Evolutionary conservation across 1,140 invertebrate species (phyloP), one percentile per base, ranked within the genome.

Genomic region (Patella vulgata): DNA sequence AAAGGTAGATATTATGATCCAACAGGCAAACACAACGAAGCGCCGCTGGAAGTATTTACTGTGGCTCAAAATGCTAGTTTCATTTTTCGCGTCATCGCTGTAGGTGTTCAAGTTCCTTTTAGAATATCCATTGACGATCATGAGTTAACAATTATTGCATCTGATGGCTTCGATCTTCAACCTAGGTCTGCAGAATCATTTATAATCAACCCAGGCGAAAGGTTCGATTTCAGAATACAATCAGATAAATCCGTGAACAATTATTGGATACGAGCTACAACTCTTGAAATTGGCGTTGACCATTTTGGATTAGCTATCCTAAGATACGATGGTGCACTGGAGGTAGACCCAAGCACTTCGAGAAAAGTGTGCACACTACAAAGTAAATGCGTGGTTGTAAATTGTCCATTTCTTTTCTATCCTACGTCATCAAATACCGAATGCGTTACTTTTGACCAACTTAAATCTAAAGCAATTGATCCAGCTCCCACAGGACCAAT

Each of bases 221-320:
- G 94, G 51, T 95, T 91, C 77, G 94, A 96, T 76, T 92, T 97
- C 72, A 86, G 95, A 1, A 46, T 97, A 0, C 85, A 90, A 30
- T 90, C 92, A n/a, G 88, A 90, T 75, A 88, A 90, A 62, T 75
- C 87, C 0, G 86, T 91, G 2, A 88, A 86, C 33, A 92, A 78
- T 53, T 97, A 95, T 80, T 96, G 93, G 93, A 91, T 96, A 33
- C 86, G 91, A 31, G 91, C 93, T 5, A 30, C 67, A 27, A 75
- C 70, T 11, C 52, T 80, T 21, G 72, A 74, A 42, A 61, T 48
- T 17, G 44, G 51, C 0, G 31, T 14, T 3, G 52, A 53, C 1
- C 66, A 71, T 23, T 54, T 46, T 36, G 73, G 67, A 9, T 64
- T 68, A 9, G 93, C 90, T 5, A 90, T 96, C 50, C 79, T 96